Evolutionary conservation across 2,888 invertebrate genomes (phyloP).

Genomic region (Meiosimyza decipiens): DNA sequence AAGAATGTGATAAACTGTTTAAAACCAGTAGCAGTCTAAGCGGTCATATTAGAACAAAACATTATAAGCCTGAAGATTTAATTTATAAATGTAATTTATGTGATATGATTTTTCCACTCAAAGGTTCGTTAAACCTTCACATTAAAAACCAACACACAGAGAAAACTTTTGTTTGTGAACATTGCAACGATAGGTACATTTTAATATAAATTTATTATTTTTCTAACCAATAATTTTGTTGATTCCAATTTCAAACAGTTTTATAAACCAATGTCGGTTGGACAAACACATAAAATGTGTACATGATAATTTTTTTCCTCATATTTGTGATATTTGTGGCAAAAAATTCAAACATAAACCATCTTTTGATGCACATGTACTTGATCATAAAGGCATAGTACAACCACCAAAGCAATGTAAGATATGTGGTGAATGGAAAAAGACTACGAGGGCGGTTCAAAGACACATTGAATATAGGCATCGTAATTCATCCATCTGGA

Average conservation of each 20-base stretch:
- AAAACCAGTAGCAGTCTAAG: conserved; percentile 42
- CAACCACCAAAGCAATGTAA: conserved; percentile 56
- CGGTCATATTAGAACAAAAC: conserved; percentile 42
- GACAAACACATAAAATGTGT: conserved; percentile 57
- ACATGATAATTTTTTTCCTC: conserved; percentile 55
- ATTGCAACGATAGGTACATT: conserved; percentile 46
- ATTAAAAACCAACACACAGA: conserved; percentile 14
- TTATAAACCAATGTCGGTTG: conserved; percentile 53
- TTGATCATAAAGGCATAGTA: conserved; percentile 56
- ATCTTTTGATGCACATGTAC: conserved; percentile 55
- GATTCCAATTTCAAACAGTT: conserved; percentile 42
- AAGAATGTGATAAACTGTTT: conserved; percentile 43
- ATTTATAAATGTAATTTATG: conserved; percentile 26
- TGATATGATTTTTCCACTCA: conserved; percentile 15
- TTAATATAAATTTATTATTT: no score
- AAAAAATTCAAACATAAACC: conserved; percentile 59
- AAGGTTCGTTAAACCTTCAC: conserved; percentile 3
- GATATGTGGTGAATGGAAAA: conserved; percentile 55
- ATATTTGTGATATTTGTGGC: conserved; percentile 59
- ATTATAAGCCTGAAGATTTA: conserved; percentile 41
- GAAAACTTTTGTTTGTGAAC: conserved; percentile 38
- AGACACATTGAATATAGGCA: conserved; percentile 57
- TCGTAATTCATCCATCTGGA: conserved; percentile 53
- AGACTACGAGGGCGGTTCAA: conserved; percentile 56
- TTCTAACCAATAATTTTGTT: no score